A percentile compares a stretch with the other conserved stretches of the same genome.
These are phyloP conservation scores for Lomographa bimaculata DNA, from an alignment of 2,888 invertebrate genomes.

Conservation along the genomic window DNA sequence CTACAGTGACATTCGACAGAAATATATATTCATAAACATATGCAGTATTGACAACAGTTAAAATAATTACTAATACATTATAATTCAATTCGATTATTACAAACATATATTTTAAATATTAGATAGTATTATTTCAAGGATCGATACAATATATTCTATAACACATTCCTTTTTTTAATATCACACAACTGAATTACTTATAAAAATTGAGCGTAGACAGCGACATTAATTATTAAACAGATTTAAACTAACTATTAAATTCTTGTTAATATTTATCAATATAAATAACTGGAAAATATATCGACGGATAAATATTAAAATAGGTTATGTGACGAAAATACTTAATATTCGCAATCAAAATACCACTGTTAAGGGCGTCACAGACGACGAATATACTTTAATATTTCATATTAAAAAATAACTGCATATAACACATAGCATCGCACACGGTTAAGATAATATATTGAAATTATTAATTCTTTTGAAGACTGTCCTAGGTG, in stretches of 20 bases:
- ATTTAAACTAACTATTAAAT: conserved; percentile 29
- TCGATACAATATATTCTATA: conserved; percentile 6
- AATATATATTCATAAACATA: conserved; percentile 19
- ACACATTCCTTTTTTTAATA: conserved; percentile 11
- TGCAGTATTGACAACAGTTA: conserved; percentile 12
- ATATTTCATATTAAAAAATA: too few species aligned
- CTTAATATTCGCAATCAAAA: conserved; percentile 18
- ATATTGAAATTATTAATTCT: too few species aligned
- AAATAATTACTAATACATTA: conserved; percentile 17
- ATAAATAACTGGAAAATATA: conserved; percentile 1
- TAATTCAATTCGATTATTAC: conserved; percentile 2
- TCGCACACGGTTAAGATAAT: too few species aligned
- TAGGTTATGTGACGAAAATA: neutral
- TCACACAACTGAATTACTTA: conserved; percentile 12
- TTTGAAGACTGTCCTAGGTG: too few species aligned
- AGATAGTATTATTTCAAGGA: neutral
- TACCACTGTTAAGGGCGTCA: too few species aligned
- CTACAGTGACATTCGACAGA: conserved; percentile 43
- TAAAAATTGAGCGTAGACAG: conserved; percentile 43
- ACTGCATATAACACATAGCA: too few species aligned
- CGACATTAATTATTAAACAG: too few species aligned
- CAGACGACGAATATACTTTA: too few species aligned
- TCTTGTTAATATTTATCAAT: too few species aligned
- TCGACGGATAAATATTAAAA: too few species aligned
- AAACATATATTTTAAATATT: conserved; percentile 3